These are phyloP conservation scores for Metacarcinus magister DNA, from an alignment of 2,888 invertebrate species.

Conservation along the genomic window DNA sequence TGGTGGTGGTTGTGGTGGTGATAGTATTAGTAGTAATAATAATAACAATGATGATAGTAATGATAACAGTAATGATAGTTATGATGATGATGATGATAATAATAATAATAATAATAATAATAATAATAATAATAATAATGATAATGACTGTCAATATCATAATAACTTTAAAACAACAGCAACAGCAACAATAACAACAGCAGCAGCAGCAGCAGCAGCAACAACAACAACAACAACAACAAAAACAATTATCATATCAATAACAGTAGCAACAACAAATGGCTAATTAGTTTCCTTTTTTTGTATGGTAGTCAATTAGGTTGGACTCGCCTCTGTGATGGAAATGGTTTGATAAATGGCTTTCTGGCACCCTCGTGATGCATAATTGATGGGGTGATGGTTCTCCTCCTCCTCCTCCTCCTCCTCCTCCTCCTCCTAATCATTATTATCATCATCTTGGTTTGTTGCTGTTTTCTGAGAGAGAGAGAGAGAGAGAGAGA, in stretches of 20 bases:
- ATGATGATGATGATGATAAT: background rate
- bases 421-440: background rate
- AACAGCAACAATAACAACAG: background rate
- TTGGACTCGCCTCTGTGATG: slow-evolving; percentile 1
- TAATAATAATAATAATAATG: no score
- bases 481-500: no score
- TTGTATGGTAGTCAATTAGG: background rate
- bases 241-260: background rate
- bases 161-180: background rate
- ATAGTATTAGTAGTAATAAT: background rate
- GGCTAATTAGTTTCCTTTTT: background rate
- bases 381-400: slow-evolving; percentile 22
- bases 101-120: no score
- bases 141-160: background rate
- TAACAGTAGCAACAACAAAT: background rate
- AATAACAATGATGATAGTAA: background rate
- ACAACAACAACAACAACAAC: background rate
- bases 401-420: background rate
- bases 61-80: background rate
- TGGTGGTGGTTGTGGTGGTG: background rate
- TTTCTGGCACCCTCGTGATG: background rate
- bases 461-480: background rate
- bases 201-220: background rate
- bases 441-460: background rate
- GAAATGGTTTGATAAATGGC: slow-evolving; percentile 30